These are phyloP conservation scores for Melangyna quadrimaculata DNA, from an alignment of 2,888 invertebrate species.

Conservation along the genomic window DNA sequence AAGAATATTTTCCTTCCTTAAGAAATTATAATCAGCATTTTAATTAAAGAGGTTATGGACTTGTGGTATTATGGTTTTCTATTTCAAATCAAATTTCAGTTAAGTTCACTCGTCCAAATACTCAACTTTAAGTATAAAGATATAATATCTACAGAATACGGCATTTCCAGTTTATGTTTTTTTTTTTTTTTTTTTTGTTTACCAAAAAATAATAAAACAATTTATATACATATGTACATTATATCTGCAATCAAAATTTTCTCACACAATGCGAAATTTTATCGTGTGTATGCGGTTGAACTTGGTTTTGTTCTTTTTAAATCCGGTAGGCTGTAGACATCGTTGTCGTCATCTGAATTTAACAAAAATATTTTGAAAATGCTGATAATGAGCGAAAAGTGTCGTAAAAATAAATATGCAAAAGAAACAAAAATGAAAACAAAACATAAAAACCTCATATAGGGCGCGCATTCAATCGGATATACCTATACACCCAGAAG, in stretches of 20 bases:
- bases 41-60: conserved; percentile 5
- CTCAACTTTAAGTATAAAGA: background rate
- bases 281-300: conserved; percentile 43
- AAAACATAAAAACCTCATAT: background rate
- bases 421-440: background rate
- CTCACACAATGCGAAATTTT: conserved; percentile 61
- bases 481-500: background rate
- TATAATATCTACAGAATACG: background rate
- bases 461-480: background rate
- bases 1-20: background rate
- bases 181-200: too few relatives aligned
- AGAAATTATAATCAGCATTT: conserved; percentile 18
- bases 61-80: conserved; percentile 5
- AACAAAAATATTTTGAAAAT: conserved; percentile 46
- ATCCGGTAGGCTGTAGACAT: background rate
- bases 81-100: conserved; percentile 55
- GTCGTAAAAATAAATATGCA: conserved; percentile 9
- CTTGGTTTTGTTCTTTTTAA: background rate
- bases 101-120: background rate
- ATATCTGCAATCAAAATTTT: conserved; percentile 47
- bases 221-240: background rate
- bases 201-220: conserved; percentile 11
- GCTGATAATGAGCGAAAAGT: conserved; percentile 49
- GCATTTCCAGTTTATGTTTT: background rate
- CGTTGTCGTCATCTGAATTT: background rate